phyloP scores from a whole-genome alignment of 2,113 vertebrate species.

The Brachionichthys hirsutus region DNA sequence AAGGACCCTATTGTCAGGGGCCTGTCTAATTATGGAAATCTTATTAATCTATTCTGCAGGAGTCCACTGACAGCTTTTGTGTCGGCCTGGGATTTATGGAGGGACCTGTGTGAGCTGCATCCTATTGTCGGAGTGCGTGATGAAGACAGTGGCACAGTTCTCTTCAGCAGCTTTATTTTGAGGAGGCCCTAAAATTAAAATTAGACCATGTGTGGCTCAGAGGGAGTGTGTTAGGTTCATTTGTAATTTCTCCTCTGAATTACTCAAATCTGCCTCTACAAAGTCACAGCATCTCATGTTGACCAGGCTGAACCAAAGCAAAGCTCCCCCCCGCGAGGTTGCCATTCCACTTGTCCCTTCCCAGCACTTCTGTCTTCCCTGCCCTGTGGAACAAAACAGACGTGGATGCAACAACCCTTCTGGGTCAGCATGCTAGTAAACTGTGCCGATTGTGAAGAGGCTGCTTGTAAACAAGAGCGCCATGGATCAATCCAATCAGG shows the following conservation, averaged over 20 bases:
- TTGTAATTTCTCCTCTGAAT: constrained; percentile 29
- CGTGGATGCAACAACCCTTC: constrained; percentile 75
- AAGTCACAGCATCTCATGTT: constrained; percentile 31
- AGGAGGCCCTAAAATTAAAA: constrained; percentile 49
- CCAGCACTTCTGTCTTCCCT: constrained; percentile 73
- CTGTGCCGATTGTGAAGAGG: constrained; percentile 65
- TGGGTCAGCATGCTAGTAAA: constrained; percentile 76
- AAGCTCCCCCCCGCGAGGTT: constrained; percentile 67
- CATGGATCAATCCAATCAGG: constrained; percentile 79
- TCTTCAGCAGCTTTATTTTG: constrained; percentile 45
- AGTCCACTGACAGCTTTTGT: constrained; percentile 79
- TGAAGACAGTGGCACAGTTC: constrained; percentile 61
- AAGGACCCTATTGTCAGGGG: constrained; percentile 90
- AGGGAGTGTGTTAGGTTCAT: constrained; percentile 23
- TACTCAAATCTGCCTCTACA: constrained; percentile 15
- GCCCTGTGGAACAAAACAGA: constrained; percentile 72
- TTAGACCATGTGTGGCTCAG: constrained; percentile 34
- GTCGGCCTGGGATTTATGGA: constrained; percentile 77
- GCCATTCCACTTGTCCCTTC: constrained; percentile 56
- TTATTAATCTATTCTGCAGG: constrained; percentile 94
- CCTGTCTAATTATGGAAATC: constrained; percentile 96
- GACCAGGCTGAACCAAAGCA: constrained; percentile 38
- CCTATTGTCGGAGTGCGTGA: constrained; percentile 62
- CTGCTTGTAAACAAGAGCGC: constrained; percentile 72
- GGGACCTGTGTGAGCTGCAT: constrained; percentile 73